Conservation (phyloP, 2,888 invertebrate species). For the Agrochola lychnidis region DNA sequence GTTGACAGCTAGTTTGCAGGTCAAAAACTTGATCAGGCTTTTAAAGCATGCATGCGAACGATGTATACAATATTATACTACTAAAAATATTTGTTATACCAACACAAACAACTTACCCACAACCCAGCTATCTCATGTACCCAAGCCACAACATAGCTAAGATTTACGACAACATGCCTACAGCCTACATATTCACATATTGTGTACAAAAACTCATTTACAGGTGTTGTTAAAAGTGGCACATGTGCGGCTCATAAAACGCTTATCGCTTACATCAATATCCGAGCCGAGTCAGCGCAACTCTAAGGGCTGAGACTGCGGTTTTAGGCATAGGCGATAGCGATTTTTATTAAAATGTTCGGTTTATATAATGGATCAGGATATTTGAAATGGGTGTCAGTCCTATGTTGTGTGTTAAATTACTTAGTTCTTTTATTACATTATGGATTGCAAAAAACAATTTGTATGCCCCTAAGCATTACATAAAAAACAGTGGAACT, state of each 20-base stretch:
- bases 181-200: constrained; percentile 43
- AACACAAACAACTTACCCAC: neutral
- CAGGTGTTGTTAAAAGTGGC: constrained; percentile 64
- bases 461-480: too few relatives aligned
- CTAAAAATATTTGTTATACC: neutral
- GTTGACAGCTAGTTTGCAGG: neutral
- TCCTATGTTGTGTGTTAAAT: too few relatives aligned
- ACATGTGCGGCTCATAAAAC: constrained; percentile 72
- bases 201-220: constrained; percentile 62
- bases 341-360: neutral
- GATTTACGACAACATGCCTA: constrained; percentile 34
- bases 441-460: too few relatives aligned
- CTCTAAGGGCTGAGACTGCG: constrained; percentile 28
- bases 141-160: constrained; percentile 13
- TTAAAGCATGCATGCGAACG: too few relatives aligned
- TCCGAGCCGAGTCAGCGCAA: constrained; percentile 67
- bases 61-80: too few relatives aligned
- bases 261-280: constrained; percentile 76
- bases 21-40: neutral
- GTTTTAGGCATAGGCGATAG: constrained; percentile 9
- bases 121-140: constrained; percentile 12
- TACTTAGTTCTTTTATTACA: too few relatives aligned
- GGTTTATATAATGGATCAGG: too few relatives aligned
- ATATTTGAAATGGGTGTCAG: too few relatives aligned
- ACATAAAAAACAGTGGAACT: too few relatives aligned